phyloP scores from a whole-genome alignment of 2,113 vertebrate genomes.

The Proterorhinus semilunaris region DNA sequence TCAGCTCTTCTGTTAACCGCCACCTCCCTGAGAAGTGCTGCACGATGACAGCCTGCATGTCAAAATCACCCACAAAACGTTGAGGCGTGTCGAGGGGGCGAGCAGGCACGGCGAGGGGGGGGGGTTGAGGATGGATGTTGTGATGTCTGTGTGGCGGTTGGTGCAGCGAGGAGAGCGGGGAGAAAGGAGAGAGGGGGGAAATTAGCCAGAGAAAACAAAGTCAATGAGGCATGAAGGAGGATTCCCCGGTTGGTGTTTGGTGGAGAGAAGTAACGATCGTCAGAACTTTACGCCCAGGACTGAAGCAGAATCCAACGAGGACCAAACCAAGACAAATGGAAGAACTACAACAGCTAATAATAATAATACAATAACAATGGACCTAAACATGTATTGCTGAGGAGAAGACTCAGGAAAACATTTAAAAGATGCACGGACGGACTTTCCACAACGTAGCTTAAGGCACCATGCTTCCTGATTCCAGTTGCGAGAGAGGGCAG shows the following conservation, averaged over 20 bases:
- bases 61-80: conserved; percentile 61
- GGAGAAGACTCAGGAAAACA: not conserved
- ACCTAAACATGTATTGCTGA: too few relatives aligned
- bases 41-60: conserved; percentile 65
- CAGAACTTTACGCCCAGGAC: not conserved
- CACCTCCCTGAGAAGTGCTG: conserved; percentile 61
- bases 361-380: too few relatives aligned
- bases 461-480: conserved; percentile 39
- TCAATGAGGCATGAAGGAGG: conserved; percentile 79
- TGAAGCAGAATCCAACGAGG: not conserved
- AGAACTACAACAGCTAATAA: not conserved
- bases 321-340: not conserved
- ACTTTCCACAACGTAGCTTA: not conserved
- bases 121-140: conserved; percentile 6
- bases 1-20: conserved; percentile 64
- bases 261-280: conserved; percentile 3
- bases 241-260: conserved; percentile 58
- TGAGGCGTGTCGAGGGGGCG: conserved; percentile 46
- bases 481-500: conserved; percentile 9
- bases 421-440: not conserved
- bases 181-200: conserved; percentile 55
- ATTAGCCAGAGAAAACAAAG: conserved; percentile 79
- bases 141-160: conserved; percentile 1
- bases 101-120: conserved; percentile 18
- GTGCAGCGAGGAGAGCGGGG: conserved; percentile 50